Percentiles rank a stretch among this genome's conserved stretches.
Conservation (phyloP, 2,797 vertebrate species). For the Botia kubotai region DNA sequence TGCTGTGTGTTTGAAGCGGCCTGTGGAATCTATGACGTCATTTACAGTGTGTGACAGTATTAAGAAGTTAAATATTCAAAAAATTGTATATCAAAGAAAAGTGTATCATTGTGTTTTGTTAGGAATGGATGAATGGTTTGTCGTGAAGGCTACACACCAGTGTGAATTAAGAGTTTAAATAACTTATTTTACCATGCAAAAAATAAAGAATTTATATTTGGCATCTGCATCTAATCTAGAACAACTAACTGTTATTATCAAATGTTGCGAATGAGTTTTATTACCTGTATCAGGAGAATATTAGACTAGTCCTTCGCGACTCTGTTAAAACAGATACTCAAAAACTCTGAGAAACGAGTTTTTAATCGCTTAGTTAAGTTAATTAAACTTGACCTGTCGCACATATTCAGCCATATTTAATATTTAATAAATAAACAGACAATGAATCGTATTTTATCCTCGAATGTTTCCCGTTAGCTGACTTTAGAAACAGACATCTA, state of each 20-base stretch:
- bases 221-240: background rate
- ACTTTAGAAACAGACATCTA: no score
- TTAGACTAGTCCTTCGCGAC: background rate
- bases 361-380: slow-evolving; percentile 18
- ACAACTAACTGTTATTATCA: background rate
- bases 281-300: background rate
- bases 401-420: slow-evolving; percentile 56
- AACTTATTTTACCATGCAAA: background rate
- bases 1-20: slow-evolving; percentile 77
- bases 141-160: background rate
- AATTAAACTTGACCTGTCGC: background rate
- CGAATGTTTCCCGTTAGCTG: background rate
- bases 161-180: background rate
- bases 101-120: background rate
- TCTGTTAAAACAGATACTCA: slow-evolving; percentile 45
- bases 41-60: no score
- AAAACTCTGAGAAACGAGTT: slow-evolving; percentile 51
- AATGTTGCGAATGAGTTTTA: background rate
- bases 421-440: slow-evolving; percentile 64
- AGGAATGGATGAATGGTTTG: background rate
- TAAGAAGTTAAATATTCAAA: no score
- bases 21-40: background rate
- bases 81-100: no score
- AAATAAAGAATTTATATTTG: background rate
- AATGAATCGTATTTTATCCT: background rate